Percentiles rank a stretch among this genome's conserved stretches.
Conservation (phyloP, 2,797 vertebrate genomes). For the Anisognathus igniventris region DNA sequence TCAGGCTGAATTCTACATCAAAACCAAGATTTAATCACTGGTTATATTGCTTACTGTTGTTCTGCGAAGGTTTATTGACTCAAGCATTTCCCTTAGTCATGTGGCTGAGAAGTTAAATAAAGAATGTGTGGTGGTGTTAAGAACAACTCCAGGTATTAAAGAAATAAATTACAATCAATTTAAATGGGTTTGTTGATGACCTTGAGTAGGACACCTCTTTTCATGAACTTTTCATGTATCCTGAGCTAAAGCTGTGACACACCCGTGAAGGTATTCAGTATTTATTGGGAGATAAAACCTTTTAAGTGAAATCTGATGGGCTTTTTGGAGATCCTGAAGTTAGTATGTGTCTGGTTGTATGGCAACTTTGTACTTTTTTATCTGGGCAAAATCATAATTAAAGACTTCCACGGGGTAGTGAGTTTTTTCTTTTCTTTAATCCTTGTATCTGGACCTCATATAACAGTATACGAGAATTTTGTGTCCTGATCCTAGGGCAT, state of each 20-base stretch:
- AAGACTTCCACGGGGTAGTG: background rate
- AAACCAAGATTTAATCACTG: slow-evolving; percentile 37
- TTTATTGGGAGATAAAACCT: background rate
- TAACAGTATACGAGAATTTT: background rate
- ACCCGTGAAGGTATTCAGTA: background rate
- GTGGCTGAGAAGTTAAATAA: background rate
- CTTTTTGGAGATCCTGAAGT: background rate
- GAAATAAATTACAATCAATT: background rate
- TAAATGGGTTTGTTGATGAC: background rate
- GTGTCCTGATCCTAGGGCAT: background rate
- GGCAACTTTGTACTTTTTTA: background rate
- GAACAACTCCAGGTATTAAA: accelerated
- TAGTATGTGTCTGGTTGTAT: background rate
- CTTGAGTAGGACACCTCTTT: background rate
- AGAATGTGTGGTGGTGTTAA: background rate
- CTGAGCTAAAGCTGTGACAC: background rate
- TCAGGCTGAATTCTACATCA: slow-evolving; percentile 9
- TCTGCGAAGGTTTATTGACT: slow-evolving; percentile 35
- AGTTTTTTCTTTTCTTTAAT: background rate
- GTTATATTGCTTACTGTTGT: slow-evolving; percentile 21
- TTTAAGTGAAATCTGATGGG: background rate
- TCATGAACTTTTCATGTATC: background rate
- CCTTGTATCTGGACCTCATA: background rate
- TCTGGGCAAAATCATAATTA: background rate
- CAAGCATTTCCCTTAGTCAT: background rate